Conservation (phyloP, 2,113 vertebrate genomes). For the Paratilapia polleni region DNA sequence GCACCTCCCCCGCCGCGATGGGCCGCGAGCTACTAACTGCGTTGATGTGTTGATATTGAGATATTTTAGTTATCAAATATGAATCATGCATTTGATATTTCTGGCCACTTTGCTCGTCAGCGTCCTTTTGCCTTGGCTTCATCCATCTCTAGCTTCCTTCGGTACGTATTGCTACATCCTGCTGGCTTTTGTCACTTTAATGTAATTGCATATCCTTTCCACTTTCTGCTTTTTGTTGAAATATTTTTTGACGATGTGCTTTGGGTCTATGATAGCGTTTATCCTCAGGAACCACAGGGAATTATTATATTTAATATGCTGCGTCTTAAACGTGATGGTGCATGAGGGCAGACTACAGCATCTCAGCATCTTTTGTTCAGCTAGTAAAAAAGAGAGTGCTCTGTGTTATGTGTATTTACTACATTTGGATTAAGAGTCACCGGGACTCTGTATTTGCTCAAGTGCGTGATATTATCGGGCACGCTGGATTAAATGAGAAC, state of each 20-base stretch:
- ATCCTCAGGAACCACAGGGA: background rate
- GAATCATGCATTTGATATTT: conserved; percentile 86
- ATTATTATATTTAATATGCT: conserved; percentile 50
- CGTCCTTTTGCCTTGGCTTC: conserved; percentile 78
- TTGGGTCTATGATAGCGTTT: background rate
- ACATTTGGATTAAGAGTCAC: background rate
- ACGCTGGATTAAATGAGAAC: background rate
- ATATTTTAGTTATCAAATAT: conserved; percentile 82
- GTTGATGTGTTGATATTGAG: conserved; percentile 77
- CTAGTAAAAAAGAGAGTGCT: conserved; percentile 15
- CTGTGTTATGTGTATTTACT: conserved; percentile 1
- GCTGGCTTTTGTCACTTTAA: conserved; percentile 39
- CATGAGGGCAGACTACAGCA: conserved; percentile 49
- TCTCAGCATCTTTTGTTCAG: conserved; percentile 60
- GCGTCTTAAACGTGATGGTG: conserved; percentile 62
- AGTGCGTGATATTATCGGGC: background rate
- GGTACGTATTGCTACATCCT: conserved; percentile 75
- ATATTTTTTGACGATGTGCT: background rate
- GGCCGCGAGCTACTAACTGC: conserved; percentile 67
- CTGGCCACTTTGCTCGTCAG: conserved; percentile 82
- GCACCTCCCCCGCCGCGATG: conserved; percentile 73
- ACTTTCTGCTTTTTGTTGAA: background rate
- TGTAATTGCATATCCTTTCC: background rate
- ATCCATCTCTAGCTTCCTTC: conserved; percentile 74
- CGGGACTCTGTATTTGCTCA: background rate